These are phyloP conservation scores for Brachyopa scutellaris DNA, from an alignment of 2,888 invertebrate species.

Conservation along the genomic window DNA sequence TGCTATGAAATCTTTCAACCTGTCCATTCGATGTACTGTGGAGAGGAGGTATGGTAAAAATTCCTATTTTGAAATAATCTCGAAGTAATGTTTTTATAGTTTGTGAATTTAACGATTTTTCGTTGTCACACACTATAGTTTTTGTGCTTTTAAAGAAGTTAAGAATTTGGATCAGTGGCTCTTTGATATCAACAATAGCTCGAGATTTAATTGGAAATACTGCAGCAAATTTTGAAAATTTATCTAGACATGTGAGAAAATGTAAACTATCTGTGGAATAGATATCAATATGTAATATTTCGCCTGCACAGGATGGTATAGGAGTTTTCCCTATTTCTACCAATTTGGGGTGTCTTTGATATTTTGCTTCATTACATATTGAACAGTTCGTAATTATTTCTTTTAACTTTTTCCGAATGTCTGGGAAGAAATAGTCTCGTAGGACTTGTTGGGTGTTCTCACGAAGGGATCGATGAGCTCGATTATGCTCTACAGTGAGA, in stretches of 20 bases:
- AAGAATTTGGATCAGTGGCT: slow-evolving; percentile 11
- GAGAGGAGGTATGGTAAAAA: slow-evolving; percentile 23
- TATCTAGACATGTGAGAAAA: slow-evolving; percentile 20
- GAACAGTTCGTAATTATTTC: slow-evolving; percentile 12
- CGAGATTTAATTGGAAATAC: not conserved
- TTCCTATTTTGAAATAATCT: slow-evolving; percentile 13
- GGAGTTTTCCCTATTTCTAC: slow-evolving; percentile 21
- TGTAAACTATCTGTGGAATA: not conserved
- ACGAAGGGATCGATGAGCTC: slow-evolving; percentile 32
- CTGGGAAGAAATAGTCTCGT: slow-evolving; percentile 14
- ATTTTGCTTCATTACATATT: slow-evolving; percentile 38
- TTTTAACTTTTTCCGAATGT: slow-evolving; percentile 8
- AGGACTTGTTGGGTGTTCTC: slow-evolving; percentile 22
- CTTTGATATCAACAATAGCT: slow-evolving; percentile 6
- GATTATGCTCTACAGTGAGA: slow-evolving; percentile 9
- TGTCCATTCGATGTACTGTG: slow-evolving; percentile 44
- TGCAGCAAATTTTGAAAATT: slow-evolving; percentile 17
- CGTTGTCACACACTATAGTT: slow-evolving; percentile 28
- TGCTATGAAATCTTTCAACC: slow-evolving; percentile 41
- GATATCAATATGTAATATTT: slow-evolving; percentile 24
- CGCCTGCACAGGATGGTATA: slow-evolving; percentile 14
- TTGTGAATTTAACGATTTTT: slow-evolving; percentile 13
- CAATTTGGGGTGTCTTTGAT: slow-evolving; percentile 3
- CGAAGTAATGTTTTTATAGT: slow-evolving; percentile 26
- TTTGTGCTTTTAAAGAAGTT: slow-evolving; percentile 11